Conservation (phyloP, 2,113 vertebrate genomes). For the Anhinga anhinga region DNA sequence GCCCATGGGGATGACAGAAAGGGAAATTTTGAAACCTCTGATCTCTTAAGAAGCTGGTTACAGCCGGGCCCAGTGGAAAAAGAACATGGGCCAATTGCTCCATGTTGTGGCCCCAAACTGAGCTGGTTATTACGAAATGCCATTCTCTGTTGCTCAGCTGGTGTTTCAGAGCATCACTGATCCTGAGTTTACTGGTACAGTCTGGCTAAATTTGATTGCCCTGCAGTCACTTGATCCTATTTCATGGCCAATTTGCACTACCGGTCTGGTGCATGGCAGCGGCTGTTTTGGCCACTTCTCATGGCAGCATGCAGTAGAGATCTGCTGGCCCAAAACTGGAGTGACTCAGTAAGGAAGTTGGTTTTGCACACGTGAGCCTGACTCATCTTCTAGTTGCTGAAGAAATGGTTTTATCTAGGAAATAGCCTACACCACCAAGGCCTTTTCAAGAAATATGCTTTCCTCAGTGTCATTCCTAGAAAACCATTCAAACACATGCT, state of each 20-base stretch:
- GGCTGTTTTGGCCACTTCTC: neutral
- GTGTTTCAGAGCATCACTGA: neutral
- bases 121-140: neutral
- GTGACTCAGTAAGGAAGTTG: neutral
- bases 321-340: neutral
- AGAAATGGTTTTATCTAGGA: slow-evolving; percentile 15
- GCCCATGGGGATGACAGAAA: neutral
- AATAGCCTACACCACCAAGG: neutral
- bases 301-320: neutral
- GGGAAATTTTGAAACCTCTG: neutral
- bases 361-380: neutral
- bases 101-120: neutral
- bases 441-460: neutral
- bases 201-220: neutral
- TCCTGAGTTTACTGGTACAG: neutral
- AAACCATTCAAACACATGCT: neutral
- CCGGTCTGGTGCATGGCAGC: neutral
- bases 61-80: neutral
- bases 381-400: neutral
- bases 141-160: neutral
- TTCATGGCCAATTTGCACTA: neutral
- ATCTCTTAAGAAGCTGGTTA: neutral
- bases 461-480: neutral
- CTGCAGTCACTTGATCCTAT: neutral
- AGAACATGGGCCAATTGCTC: neutral